A percentile compares a stretch with the other conserved stretches of the same genome.
Evolutionary conservation across 2,888 invertebrate species (phyloP).

Genomic region (Drepana falcataria): DNA sequence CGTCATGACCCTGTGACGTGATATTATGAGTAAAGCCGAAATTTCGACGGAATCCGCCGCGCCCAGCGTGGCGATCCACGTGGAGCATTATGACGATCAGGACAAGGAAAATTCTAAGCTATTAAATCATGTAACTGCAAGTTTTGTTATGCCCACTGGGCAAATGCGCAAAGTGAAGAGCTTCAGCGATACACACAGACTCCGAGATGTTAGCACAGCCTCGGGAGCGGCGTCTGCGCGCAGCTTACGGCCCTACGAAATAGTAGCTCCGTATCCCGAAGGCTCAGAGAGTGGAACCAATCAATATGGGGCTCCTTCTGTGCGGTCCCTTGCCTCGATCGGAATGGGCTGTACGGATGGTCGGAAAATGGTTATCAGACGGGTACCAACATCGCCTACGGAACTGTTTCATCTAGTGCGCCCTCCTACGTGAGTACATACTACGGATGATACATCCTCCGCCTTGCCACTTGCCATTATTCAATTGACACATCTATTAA

Average conservation of each 20-base stretch:
- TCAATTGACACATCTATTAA: constrained; percentile 59
- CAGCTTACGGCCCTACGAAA: constrained; percentile 70
- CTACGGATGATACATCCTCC: constrained; percentile 59
- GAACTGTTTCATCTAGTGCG: constrained; percentile 92
- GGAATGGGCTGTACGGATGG: constrained; percentile 95
- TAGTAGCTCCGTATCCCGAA: constrained; percentile 68
- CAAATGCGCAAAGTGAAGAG: constrained; percentile 76
- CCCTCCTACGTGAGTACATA: constrained; percentile 86
- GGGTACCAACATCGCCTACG: constrained; percentile 90
- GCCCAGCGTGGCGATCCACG: constrained; percentile 67
- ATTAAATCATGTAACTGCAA: constrained; percentile 50
- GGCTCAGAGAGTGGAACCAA: constrained; percentile 81
- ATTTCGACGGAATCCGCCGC: constrained; percentile 61
- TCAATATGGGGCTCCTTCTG: constrained; percentile 83
- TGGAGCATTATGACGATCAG: constrained; percentile 58
- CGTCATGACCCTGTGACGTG: constrained; percentile 74
- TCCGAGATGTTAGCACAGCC: constrained; percentile 64
- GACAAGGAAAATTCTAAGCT: constrained; percentile 64
- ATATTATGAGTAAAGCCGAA: constrained; percentile 70
- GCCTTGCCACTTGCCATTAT: constrained; percentile 59
- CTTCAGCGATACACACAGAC: constrained; percentile 70
- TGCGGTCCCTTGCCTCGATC: constrained; percentile 89
- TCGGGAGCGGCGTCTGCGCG: constrained; percentile 71
- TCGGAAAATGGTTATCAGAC: constrained; percentile 88
- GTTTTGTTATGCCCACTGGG: constrained; percentile 66